Evolutionary conservation across 2,113 vertebrate species (phyloP), one percentile per base, ranked within the genome.

Genomic region (Hypocryptadius cinnamomeus): DNA sequence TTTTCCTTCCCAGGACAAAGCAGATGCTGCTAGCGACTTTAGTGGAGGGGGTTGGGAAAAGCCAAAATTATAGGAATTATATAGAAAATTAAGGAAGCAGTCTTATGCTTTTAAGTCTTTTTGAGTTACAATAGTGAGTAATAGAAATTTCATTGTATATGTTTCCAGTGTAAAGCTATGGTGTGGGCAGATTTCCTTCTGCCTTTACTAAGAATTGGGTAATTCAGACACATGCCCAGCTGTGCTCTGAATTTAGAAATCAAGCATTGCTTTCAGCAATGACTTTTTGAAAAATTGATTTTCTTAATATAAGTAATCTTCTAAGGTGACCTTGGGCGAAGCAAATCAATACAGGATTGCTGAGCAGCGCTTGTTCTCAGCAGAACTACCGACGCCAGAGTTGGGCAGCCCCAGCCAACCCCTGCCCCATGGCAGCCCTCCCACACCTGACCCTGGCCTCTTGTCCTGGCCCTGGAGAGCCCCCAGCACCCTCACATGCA

Each of bases 201-300:
- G 68, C 56, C 59, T 80, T 63, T 85, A 48, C 6, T 42, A 44
- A 15, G 69, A 27, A 57, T 51, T 51, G 45, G 54, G 50, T 89
- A 76, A 56, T 92, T 86, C 89, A 82, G 85, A 68, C 4, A 2
- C 1, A 19, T 92, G 86, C 89, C 77, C 10, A 18, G 31, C 82
- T 72, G 82, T 91, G 89, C 89, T 95, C 96, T 89, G 95, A 94
- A 96, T 95, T 97, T 96, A 94, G 92, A 96, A 97, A 78, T 65
- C 61, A 85, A 87, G 33, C 44, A 68, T 84, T 85, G 87, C 73
- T 95, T 53, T 39, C 74, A 94, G 92, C 54, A 71, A 54, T 15
- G 35, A 85, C 65, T 89, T 85, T 45, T 79, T 30, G 64, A 88
- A 91, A 94, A 92, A 85, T 91, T 69, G 87, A 92, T 95, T 93